Conservation (phyloP, 2,797 vertebrate species). For the Acipenser transmontanus region DNA sequence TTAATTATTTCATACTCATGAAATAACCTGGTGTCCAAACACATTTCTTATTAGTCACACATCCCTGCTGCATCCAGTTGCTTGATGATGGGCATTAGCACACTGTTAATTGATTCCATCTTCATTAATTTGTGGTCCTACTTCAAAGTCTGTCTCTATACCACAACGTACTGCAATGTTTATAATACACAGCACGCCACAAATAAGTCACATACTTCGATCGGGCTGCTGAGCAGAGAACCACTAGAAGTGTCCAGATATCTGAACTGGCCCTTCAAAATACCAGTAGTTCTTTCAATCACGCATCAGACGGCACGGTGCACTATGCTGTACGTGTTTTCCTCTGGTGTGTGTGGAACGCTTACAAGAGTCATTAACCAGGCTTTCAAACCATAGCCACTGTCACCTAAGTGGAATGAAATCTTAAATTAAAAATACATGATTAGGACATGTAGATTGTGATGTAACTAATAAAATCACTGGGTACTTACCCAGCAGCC, state of each 20-base stretch:
- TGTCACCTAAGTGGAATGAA: background rate
- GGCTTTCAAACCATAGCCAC: conserved; percentile 12
- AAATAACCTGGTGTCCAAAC: too few relatives aligned
- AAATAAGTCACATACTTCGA: conserved; percentile 3
- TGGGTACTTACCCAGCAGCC: conserved; percentile 15
- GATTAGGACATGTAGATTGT: conserved; percentile 13
- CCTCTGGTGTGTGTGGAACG: conserved; percentile 14
- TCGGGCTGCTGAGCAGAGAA: conserved; percentile 4
- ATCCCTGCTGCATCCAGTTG: too few relatives aligned
- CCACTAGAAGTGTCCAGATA: conserved; percentile 16
- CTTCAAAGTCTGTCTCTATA: too few relatives aligned
- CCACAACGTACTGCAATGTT: conserved; percentile 6
- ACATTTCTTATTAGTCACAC: too few relatives aligned
- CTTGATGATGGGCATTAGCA: too few relatives aligned
- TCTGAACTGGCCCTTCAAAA: conserved; percentile 17
- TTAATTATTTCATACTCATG: too few relatives aligned
- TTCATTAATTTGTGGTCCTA: too few relatives aligned
- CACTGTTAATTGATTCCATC: too few relatives aligned
- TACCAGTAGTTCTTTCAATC: conserved; percentile 13
- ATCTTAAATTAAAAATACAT: background rate
- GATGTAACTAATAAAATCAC: conserved; percentile 3
- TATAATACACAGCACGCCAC: conserved; percentile 1
- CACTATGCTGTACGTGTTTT: conserved; percentile 2
- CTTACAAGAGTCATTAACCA: conserved; percentile 13
- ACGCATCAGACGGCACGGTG: background rate